Base-by-base conservation (phyloP, 2,888 invertebrate genomes). In the Ochropleura leucogaster region DNA sequence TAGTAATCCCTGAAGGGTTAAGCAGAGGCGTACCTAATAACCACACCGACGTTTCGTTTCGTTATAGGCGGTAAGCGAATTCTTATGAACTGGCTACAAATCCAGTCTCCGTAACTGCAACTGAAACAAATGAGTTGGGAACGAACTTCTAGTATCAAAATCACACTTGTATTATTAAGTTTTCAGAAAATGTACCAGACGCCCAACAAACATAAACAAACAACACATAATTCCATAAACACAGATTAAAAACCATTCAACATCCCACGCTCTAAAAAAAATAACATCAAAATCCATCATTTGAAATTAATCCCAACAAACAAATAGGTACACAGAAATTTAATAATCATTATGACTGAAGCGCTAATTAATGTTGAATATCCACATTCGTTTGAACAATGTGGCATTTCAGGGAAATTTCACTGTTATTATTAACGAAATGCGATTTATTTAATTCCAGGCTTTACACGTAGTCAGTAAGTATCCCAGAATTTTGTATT, bases 341-440 rank as follows among this genome's bases (percentile, higher is more conserved):
- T 64, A 76, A 77, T 78, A 67, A 73, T 30, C 42, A 44, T 42
- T 47, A 78, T 68, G 47, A 78, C 59, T 68, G 64, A 40, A 79
- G 47, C 57, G 57, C 51, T 70, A 75, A 67, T 79, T 59, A 79
- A 69, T 63, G n/a, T 49, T 18, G 62, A 80, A 72, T 53, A 59
- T 68, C 18, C 12, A 10, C 20, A 67, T 60, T 20, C 44, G 18
- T 44, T 69, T 64, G 9, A 59, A 64, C 65, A 68, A 69, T 51
- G 65, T n/a, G 46, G 65, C 30, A 75, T 79, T 75, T 75, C 75
- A 67, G 47, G 47, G 14, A 62, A 62, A 55, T 47, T 67, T 30
- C 12, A 7, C 20, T 46, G 55, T 55, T 63, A 51, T 66, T 30
- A 65, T 49, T 44, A 47, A 53, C 20, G 30, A 49, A 60, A 71